phyloP scores from a whole-genome alignment of 23 tunicate genomes.

The Phallusia fumigata region DNA sequence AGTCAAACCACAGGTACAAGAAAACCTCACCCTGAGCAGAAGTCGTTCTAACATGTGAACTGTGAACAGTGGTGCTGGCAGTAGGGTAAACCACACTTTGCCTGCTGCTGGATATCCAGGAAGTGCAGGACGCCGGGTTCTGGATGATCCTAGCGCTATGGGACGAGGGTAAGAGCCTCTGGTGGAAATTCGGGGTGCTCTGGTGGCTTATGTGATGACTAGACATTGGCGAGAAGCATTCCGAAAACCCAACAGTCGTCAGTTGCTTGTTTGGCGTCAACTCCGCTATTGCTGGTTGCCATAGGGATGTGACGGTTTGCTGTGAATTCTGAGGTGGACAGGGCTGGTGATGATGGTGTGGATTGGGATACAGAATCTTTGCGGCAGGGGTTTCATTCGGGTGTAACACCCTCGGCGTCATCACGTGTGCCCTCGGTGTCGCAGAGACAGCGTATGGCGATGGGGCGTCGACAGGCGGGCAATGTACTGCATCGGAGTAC shows the following conservation, averaged over 20 bases:
- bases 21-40: no score
- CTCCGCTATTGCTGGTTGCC: slow-evolving; percentile 37
- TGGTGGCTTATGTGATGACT: slow-evolving; percentile 1
- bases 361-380: not conserved
- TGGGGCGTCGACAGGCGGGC: not conserved
- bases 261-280: not conserved
- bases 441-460: not conserved
- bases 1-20: no score
- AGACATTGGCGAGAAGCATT: slow-evolving; percentile 21
- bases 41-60: no score
- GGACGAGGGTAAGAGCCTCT: not conserved
- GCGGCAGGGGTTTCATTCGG: not conserved
- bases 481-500: not conserved
- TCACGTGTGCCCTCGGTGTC: not conserved
- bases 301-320: not conserved
- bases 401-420: not conserved
- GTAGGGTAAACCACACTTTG: not conserved
- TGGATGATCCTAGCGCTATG: not conserved
- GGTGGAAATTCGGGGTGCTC: not conserved
- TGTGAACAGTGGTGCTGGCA: not conserved
- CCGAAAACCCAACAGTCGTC: not conserved
- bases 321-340: not conserved
- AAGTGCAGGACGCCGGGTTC: not conserved
- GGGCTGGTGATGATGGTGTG: not conserved
- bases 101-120: not conserved